Percentiles rank a stretch among this genome's conserved stretches.
These are phyloP conservation scores for Mastomys natalensis DNA, from an alignment of 2,113 vertebrate species.

Conservation along the genomic window DNA sequence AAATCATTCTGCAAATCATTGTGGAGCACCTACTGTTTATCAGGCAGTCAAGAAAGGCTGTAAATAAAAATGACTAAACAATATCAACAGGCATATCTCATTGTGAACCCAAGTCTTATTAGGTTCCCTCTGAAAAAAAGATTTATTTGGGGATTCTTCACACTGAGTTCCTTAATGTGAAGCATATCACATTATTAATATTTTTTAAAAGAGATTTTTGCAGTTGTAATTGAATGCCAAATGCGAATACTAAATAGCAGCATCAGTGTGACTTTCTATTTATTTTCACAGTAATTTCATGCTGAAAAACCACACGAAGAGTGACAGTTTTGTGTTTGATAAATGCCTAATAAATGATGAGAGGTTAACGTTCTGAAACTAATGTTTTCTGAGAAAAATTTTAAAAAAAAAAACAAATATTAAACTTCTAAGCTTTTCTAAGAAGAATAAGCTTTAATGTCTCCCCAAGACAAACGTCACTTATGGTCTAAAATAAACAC, in stretches of 20 bases:
- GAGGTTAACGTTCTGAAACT: slow-evolving; percentile 1
- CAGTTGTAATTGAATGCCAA: slow-evolving; percentile 20
- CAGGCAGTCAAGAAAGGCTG: background rate
- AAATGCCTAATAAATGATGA: background rate
- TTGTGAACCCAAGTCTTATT: background rate
- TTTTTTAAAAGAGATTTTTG: background rate
- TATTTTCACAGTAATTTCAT: slow-evolving; percentile 3
- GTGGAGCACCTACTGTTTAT: background rate
- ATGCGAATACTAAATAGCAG: background rate
- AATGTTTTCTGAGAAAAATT: slow-evolving; percentile 2
- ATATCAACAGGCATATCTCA: background rate
- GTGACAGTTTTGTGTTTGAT: slow-evolving; percentile 20
- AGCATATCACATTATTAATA: background rate
- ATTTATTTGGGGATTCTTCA: background rate
- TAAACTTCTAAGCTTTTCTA: background rate
- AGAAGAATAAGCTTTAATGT: background rate
- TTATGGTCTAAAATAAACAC: background rate
- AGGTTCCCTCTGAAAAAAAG: background rate
- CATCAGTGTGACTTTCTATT: slow-evolving; percentile 19
- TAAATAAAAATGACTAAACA: background rate
- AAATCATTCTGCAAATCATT: background rate
- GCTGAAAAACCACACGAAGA: background rate
- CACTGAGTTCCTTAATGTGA: background rate
- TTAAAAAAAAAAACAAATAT: background rate
- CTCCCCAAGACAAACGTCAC: background rate